These are phyloP conservation scores for Rhabdomys dilectus DNA, from an alignment of 2,113 vertebrate genomes.

Conservation along the genomic window DNA sequence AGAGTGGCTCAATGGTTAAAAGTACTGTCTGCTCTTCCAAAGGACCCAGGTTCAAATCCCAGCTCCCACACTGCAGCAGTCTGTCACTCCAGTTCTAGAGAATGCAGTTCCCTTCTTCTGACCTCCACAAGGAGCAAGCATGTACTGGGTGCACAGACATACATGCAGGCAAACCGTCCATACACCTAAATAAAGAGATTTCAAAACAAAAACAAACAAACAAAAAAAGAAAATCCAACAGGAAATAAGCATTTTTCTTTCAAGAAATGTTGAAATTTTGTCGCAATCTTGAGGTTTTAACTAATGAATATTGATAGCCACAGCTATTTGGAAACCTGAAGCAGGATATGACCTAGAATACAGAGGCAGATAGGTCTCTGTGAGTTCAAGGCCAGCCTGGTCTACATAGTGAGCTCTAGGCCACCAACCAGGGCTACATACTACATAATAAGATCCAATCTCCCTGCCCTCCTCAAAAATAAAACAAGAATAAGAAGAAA, in stretches of 20 bases:
- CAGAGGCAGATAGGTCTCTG: background rate
- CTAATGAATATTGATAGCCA: too few species aligned
- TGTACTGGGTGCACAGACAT: background rate
- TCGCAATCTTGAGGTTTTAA: background rate
- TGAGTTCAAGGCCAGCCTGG: background rate
- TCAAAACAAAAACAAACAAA: background rate
- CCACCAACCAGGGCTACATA: background rate
- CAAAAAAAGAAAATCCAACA: background rate
- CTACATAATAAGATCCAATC: background rate
- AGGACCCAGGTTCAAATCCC: background rate
- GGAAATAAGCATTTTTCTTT: background rate
- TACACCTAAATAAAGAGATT: background rate
- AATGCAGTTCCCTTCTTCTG: background rate
- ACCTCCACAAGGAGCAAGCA: background rate
- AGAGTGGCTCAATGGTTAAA: background rate
- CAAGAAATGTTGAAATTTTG: constrained; percentile 19
- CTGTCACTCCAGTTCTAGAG: background rate
- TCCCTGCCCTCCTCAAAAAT: background rate
- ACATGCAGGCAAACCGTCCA: background rate
- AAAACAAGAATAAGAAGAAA: background rate
- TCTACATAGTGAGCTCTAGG: background rate
- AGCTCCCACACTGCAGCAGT: background rate
- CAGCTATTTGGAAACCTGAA: background rate
- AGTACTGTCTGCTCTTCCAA: background rate
- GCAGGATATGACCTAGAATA: background rate